Evolutionary conservation across 2,113 vertebrate genomes (phyloP).

Genomic region (Todiramphus saurophagus): DNA sequence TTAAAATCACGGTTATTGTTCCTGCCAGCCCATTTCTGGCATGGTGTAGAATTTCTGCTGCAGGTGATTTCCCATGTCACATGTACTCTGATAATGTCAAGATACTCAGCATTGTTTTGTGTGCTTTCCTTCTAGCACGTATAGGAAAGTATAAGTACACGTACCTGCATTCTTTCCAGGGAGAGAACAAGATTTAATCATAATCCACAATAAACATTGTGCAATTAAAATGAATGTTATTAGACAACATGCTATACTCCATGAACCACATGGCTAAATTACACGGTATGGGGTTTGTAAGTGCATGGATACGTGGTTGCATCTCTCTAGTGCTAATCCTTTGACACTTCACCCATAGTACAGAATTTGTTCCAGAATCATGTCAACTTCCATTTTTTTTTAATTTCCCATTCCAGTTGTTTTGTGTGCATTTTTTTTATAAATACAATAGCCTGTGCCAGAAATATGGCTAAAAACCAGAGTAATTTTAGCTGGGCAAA

Average conservation of each 20-base stretch:
- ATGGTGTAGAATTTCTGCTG: background rate
- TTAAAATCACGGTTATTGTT: background rate
- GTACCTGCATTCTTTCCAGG: background rate
- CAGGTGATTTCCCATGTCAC: background rate
- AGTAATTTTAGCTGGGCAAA: background rate
- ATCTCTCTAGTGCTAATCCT: background rate
- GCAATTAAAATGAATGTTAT: background rate
- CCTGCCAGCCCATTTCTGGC: background rate
- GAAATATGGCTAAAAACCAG: background rate
- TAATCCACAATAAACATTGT: background rate
- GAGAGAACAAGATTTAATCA: background rate
- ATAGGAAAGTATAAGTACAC: background rate
- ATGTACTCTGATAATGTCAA: background rate
- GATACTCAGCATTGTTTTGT: accelerated
- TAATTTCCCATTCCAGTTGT: background rate
- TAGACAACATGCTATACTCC: background rate
- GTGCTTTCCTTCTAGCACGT: background rate
- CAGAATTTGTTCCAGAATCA: background rate
- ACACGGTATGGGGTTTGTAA: background rate
- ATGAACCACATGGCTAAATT: background rate
- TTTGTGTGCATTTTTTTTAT: background rate
- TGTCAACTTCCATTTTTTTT: background rate
- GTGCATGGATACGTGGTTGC: background rate
- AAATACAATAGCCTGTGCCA: background rate
- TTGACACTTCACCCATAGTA: background rate